Evolutionary conservation across 1,140 invertebrate species (phyloP).

Genomic region (Diabrotica virgifera): DNA sequence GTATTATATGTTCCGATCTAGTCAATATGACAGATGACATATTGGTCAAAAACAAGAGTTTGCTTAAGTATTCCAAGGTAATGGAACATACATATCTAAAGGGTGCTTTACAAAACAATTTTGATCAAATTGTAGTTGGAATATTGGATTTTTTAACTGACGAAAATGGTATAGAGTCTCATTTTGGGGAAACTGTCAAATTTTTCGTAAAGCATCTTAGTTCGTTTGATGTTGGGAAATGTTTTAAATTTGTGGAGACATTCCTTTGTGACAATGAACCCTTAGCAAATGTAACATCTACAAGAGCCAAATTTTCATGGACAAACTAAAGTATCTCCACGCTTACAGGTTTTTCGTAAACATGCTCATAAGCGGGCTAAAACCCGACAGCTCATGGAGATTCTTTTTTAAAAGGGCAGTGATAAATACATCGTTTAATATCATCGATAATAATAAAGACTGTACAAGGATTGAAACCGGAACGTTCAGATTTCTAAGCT

Average conservation of each 20-base stretch:
- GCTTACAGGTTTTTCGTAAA: conserved; percentile 54
- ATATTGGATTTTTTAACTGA: too few relatives aligned
- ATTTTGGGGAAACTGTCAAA: conserved; percentile 28
- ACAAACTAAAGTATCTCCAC: conserved; percentile 54
- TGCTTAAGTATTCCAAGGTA: conserved; percentile 22
- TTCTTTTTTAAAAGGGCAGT: conserved; percentile 51
- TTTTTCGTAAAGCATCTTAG: conserved; percentile 23
- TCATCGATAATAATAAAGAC: conserved; percentile 44
- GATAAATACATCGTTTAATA: conserved; percentile 50
- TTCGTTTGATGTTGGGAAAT: conserved; percentile 22
- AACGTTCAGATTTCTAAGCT: conserved; percentile 47
- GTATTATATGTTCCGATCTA: conserved; percentile 27
- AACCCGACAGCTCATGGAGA: conserved; percentile 34
- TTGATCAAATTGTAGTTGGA: too few relatives aligned
- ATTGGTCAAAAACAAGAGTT: conserved; percentile 17
- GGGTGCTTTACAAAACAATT: conserved; percentile 26
- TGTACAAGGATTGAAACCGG: conserved; percentile 31
- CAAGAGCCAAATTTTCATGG: conserved; percentile 45
- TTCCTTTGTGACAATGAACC: conserved; percentile 24
- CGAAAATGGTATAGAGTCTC: conserved; percentile 20
- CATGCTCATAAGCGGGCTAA: conserved; percentile 36
- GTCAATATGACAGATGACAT: conserved; percentile 27
- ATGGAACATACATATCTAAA: conserved; percentile 29
- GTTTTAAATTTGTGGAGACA: conserved; percentile 30
- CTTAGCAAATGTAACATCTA: conserved; percentile 47